These are phyloP conservation scores for Misgurnus anguillicaudatus DNA, from an alignment of 2,113 vertebrate genomes.

Conservation along the genomic window DNA sequence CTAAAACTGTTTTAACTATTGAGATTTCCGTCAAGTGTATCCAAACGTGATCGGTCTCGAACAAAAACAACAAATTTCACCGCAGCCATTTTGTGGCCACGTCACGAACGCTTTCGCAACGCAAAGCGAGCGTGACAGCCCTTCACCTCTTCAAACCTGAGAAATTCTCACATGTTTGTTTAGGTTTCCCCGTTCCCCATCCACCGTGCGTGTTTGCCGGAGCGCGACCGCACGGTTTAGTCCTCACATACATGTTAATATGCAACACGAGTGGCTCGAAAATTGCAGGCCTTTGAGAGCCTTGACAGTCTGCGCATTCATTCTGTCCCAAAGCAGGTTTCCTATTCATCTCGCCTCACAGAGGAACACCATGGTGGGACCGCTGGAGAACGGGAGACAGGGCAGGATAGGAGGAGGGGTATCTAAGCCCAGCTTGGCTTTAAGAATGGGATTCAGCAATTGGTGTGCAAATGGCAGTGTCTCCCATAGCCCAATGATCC, in stretches of 20 bases:
- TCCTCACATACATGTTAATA: constrained; percentile 58
- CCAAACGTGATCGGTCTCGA: no score
- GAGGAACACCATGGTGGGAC: constrained; percentile 47
- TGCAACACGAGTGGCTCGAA: constrained; percentile 51
- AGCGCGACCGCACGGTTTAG: constrained; percentile 43
- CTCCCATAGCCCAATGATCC: constrained; percentile 51
- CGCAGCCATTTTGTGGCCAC: not conserved
- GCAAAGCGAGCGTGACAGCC: not conserved
- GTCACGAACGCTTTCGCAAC: not conserved
- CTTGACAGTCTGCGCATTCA: constrained; percentile 53
- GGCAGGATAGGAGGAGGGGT: constrained; percentile 39
- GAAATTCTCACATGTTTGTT: constrained; percentile 49
- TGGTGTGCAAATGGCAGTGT: constrained; percentile 58
- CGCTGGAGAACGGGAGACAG: constrained; percentile 34
- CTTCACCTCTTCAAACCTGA: constrained; percentile 29
- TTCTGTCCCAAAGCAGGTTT: constrained; percentile 49
- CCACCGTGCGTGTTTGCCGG: constrained; percentile 24
- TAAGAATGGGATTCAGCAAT: constrained; percentile 55
- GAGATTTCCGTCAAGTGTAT: no score
- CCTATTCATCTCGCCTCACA: constrained; percentile 49
- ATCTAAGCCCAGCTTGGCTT: constrained; percentile 39
- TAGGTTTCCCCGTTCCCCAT: constrained; percentile 43
- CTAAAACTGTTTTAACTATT: no score
- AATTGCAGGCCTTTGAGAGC: constrained; percentile 52
- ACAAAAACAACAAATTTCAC: not conserved